Percentiles rank a stretch among this genome's conserved stretches.
Evolutionary conservation across 2,113 vertebrate genomes (phyloP).

Genomic region (Hypanus sabinus): DNA sequence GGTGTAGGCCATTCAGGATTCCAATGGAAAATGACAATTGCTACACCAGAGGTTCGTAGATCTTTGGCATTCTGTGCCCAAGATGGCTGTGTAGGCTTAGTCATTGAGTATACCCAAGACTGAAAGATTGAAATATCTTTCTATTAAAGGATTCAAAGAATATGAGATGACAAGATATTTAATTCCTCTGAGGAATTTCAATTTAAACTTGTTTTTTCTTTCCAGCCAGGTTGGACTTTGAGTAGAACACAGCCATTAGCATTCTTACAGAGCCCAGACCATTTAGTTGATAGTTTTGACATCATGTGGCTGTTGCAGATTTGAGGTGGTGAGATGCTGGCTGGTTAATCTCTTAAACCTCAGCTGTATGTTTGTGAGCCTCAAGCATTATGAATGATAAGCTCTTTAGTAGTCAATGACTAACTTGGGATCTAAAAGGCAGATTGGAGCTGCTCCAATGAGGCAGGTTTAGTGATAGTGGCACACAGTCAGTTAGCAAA

Average conservation of each 20-base stretch:
- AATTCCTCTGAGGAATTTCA: neutral
- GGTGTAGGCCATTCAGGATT: too few relatives aligned
- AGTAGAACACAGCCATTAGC: neutral
- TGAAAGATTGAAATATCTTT: too few relatives aligned
- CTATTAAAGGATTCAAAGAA: too few relatives aligned
- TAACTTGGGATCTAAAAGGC: neutral
- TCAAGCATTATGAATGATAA: neutral
- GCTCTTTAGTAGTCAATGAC: neutral
- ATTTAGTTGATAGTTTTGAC: neutral
- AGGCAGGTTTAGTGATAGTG: neutral
- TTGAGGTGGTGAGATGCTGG: neutral
- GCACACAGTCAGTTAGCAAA: neutral
- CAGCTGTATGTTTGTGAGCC: neutral
- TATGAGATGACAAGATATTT: neutral
- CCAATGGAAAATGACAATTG: too few relatives aligned
- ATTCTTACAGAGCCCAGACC: neutral
- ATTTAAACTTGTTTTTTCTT: neutral
- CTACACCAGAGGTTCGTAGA: too few relatives aligned
- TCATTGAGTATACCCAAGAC: too few relatives aligned
- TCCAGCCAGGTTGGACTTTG: neutral
- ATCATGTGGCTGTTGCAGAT: neutral
- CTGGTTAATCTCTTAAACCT: neutral
- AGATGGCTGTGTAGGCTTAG: too few relatives aligned
- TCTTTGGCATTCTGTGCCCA: too few relatives aligned
- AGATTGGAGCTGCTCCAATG: neutral